Evolutionary conservation across 2,888 invertebrate genomes (phyloP).

Genomic region (Mallateleia sp.): DNA sequence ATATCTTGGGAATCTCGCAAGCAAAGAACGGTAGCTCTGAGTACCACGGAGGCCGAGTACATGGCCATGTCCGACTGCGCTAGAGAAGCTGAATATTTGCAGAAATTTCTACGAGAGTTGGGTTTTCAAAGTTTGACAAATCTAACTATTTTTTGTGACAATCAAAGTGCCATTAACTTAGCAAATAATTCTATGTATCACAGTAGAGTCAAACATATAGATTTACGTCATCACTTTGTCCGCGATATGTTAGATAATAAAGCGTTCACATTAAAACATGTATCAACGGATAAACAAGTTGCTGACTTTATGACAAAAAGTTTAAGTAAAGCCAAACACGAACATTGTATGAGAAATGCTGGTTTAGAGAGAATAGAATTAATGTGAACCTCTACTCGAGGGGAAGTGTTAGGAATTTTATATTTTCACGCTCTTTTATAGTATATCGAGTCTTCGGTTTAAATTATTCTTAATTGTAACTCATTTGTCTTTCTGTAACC

Average conservation of each 20-base stretch:
- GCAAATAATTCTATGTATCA: too few relatives aligned
- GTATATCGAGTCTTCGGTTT: slow-evolving; percentile 18
- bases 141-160: slow-evolving; percentile 31
- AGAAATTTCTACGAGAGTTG: slow-evolving; percentile 18
- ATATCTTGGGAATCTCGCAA: slow-evolving; percentile 60
- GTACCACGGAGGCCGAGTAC: slow-evolving; percentile 47
- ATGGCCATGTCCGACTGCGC: slow-evolving; percentile 38
- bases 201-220: too few relatives aligned
- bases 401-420: slow-evolving; percentile 26
- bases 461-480: background rate
- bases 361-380: slow-evolving; percentile 1
- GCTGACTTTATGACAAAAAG: slow-evolving; percentile 40
- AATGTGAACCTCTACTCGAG: slow-evolving; percentile 33
- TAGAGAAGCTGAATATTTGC: slow-evolving; percentile 25
- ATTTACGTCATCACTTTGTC: too few relatives aligned
- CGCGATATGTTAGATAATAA: slow-evolving; percentile 16
- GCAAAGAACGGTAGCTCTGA: slow-evolving; percentile 53
- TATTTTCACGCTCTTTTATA: background rate
- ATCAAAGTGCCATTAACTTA: too few relatives aligned
- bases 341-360: slow-evolving; percentile 13
- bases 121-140: slow-evolving; percentile 16
- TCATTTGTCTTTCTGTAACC: too few relatives aligned
- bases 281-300: slow-evolving; percentile 33
- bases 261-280: slow-evolving; percentile 13
- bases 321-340: slow-evolving; percentile 12